Evolutionary conservation across 2,797 vertebrate species (phyloP), one percentile per base, ranked within the genome.

Genomic region (Cercopithecus neglectus): DNA sequence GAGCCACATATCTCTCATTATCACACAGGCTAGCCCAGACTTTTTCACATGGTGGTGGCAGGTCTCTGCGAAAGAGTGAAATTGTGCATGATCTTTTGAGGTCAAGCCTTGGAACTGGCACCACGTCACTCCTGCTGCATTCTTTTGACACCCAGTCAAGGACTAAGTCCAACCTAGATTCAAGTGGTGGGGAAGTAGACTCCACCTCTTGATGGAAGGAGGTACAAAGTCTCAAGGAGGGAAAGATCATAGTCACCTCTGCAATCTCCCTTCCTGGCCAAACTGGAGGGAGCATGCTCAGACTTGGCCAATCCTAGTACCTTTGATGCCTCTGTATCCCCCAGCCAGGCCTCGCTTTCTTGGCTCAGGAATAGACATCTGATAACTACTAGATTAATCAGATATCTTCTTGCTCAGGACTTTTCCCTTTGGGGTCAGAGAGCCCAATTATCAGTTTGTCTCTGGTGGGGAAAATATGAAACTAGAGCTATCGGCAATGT

Each of bases 401-500:
- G 22, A 36, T 76, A 59, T 59, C 50, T 61, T 96, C 50, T 61
- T 96, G 5, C 61, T 33, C 33, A 89, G 14, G 36, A 67, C 13
- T 85, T 93, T 78, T 91, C 6, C 30, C 57, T 76, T 89, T 64
- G 19, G 44, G 41, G 8, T 88, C 16, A 74, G 33, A 92, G 10
- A 81, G 16, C 14, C 2, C 11, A 87, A 72, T 30, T 67, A 46
- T 88, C 41, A 75, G 8, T 70, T 74, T 96, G 30, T 53, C 64
- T 78, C 81, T 97, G 26, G 39, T 53, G 41, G 24, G 33, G 64
- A 95, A 95, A 93, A 89, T 59, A 24, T 39, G 33, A 95, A 36
- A 75, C 30, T 46, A 67, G 24, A 87, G 41, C 41, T 39, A 48
- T 79, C 3, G 75, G 9, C 82, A 89, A 41, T 55, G n/a, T 87